Evolutionary conservation across 2,888 invertebrate genomes (phyloP).

Genomic region (Drosophila neonasuta): DNA sequence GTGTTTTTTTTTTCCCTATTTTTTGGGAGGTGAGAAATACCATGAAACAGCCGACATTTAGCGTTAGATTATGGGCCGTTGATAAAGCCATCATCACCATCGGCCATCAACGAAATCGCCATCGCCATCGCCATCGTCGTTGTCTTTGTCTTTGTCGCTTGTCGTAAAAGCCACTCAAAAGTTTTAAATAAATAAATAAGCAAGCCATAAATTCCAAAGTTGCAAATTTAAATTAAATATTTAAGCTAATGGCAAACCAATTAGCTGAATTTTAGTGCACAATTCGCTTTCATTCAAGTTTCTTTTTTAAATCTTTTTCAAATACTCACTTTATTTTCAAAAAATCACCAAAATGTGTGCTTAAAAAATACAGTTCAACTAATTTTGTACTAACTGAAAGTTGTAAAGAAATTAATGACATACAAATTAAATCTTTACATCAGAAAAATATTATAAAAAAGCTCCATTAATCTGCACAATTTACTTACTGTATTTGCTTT

Average conservation of each 20-base stretch:
- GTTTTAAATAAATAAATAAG: constrained; percentile 53
- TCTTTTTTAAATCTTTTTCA: constrained; percentile 10
- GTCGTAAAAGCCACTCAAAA: constrained; percentile 45
- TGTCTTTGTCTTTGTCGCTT: neutral
- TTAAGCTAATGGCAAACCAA: constrained; percentile 50
- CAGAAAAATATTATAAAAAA: too few relatives aligned
- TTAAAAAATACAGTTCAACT: neutral
- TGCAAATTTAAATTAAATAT: constrained; percentile 65
- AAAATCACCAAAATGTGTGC: constrained; percentile 3
- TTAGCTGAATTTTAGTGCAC: constrained; percentile 49
- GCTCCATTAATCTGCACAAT: neutral
- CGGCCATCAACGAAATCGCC: constrained; percentile 1
- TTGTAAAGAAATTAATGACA: neutral
- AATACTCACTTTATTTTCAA: neutral
- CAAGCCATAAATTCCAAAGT: constrained; percentile 42
- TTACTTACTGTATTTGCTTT: too few relatives aligned
- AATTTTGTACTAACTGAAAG: constrained; percentile 3
- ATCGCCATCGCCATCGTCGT: neutral
- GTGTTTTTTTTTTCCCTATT: neutral
- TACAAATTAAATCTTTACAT: neutral
- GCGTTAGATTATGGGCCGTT: constrained; percentile 52
- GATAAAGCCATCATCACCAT: constrained; percentile 65
- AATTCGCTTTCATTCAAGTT: constrained; percentile 50
- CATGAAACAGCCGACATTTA: constrained; percentile 43
- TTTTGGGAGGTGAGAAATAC: constrained; percentile 51